Evolutionary conservation across 2,888 invertebrate species (phyloP).

Genomic region (Psylliodes chrysocephalus): DNA sequence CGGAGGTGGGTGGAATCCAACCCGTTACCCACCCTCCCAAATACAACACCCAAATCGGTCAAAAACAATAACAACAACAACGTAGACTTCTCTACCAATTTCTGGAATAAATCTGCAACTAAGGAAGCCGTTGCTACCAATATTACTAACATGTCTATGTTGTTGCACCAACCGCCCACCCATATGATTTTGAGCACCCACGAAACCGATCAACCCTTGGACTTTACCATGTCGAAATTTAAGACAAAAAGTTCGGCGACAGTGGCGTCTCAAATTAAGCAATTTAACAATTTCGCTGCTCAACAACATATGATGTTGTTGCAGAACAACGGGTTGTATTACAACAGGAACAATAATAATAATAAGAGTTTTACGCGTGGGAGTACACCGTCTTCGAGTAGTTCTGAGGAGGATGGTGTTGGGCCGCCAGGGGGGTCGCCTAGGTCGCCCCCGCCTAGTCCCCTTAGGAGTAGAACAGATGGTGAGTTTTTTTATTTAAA

Average conservation of each 20-base stretch:
- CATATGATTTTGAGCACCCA: constrained; percentile 65
- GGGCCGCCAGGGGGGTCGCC: constrained; percentile 62
- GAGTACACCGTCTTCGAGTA: constrained; percentile 61
- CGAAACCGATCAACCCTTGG: constrained; percentile 73
- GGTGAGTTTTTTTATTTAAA: constrained; percentile 63
- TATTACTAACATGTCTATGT: constrained; percentile 70
- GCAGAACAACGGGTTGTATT: constrained; percentile 62
- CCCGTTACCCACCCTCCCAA: constrained; percentile 67
- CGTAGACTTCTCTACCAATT: constrained; percentile 66
- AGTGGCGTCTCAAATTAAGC: constrained; percentile 61
- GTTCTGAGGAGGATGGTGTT: constrained; percentile 65
- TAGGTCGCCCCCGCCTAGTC: constrained; percentile 60
- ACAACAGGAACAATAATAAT: constrained; percentile 59
- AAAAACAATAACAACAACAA: constrained; percentile 66
- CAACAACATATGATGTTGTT: constrained; percentile 63
- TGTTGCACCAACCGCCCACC: constrained; percentile 67
- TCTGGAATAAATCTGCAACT: constrained; percentile 58
- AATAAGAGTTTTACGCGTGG: constrained; percentile 58
- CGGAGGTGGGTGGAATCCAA: constrained; percentile 70
- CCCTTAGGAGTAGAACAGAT: constrained; percentile 61
- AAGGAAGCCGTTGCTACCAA: no score
- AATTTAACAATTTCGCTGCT: constrained; percentile 57
- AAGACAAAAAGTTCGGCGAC: constrained; percentile 61
- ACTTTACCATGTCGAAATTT: constrained; percentile 77
- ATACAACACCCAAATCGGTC: constrained; percentile 62